Conservation (phyloP, 1,140 invertebrate genomes). For the Tetranychus cinnabarinus region DNA sequence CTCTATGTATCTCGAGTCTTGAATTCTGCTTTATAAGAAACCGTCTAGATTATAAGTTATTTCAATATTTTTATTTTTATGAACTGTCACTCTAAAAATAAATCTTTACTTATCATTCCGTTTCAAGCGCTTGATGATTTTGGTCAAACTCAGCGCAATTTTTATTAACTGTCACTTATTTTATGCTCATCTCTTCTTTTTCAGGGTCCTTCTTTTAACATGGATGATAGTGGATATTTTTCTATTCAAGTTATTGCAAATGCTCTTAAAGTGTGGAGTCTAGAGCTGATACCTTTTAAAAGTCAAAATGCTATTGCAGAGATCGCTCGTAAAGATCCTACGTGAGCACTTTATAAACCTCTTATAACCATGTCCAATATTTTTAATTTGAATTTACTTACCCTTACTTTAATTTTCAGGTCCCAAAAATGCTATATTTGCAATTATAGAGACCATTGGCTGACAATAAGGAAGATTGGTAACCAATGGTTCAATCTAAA, state of each 20-base stretch:
- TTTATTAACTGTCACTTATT: too few relatives aligned
- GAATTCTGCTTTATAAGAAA: too few relatives aligned
- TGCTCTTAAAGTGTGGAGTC: conserved; percentile 42
- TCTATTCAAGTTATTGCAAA: conserved; percentile 54
- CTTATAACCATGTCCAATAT: not conserved
- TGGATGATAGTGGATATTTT: conserved; percentile 70
- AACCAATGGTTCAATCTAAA: conserved; percentile 67
- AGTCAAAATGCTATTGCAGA: conserved; percentile 36
- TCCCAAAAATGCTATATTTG: conserved; percentile 50
- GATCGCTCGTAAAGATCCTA: conserved; percentile 35
- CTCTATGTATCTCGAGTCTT: too few relatives aligned
- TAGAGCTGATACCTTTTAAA: conserved; percentile 46
- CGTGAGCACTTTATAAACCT: conserved; percentile 26
- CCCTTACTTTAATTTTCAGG: conserved; percentile 19
- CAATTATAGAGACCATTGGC: conserved; percentile 62
- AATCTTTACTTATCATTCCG: too few relatives aligned
- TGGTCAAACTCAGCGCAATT: not conserved
- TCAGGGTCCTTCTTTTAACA: conserved; percentile 53
- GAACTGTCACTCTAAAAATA: too few relatives aligned
- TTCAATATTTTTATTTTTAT: too few relatives aligned
- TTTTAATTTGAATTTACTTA: not conserved
- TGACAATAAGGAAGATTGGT: conserved; percentile 49
- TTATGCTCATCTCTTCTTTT: conserved; percentile 14
- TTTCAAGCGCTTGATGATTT: not conserved
- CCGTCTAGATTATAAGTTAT: too few relatives aligned